Evolutionary conservation across 2,797 vertebrate species (phyloP), one percentile per base, ranked within the genome.

Genomic region (Cynopterus sphinx): DNA sequence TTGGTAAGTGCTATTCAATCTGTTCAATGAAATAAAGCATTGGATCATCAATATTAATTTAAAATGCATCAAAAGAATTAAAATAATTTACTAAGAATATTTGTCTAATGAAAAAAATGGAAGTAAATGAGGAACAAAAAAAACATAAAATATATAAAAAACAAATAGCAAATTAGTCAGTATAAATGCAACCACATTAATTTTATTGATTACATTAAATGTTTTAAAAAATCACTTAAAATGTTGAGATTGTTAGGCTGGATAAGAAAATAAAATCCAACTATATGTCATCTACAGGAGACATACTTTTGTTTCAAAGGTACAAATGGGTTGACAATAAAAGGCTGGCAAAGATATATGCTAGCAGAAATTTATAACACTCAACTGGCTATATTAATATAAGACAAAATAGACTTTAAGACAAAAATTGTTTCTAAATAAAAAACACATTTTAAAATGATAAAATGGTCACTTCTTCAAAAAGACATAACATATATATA

Each of bases 21-120:
- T 97, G 82, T 96, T 98, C 94, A 78, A 46, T 88, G 97, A 95
- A 97, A 98, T 97, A 97, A 98, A 97, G 97, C 86, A 97, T 97
- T 97, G 97, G 97, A 79, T 98, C 97, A 98, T 98, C 98, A 98
- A 98, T 98, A 97, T 98, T 94, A 97, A 61, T 57, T 78, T 81
- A 61, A 61, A 81, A 31, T 81, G 28, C 9, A 36, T 11, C 49
- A 81, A 26, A 83, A 15, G 4, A 83, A 46, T 46, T n/a, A 63
- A 82, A 82, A 33, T 63, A 63, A 81, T 46, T 63, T 3, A 63
- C 28, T 57, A 51, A 67, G 63, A 67, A 65, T 17, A 67, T 26
- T 51, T 67, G 12, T 36, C 21, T 51, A 26, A n/a, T n/a, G n/a
- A 16, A 49, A 83, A 83, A 46, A 3, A 63, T 22, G 28, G 21